Base-by-base conservation (phyloP, 2,797 vertebrate species). In the Aselliscus stoliczkanus region DNA sequence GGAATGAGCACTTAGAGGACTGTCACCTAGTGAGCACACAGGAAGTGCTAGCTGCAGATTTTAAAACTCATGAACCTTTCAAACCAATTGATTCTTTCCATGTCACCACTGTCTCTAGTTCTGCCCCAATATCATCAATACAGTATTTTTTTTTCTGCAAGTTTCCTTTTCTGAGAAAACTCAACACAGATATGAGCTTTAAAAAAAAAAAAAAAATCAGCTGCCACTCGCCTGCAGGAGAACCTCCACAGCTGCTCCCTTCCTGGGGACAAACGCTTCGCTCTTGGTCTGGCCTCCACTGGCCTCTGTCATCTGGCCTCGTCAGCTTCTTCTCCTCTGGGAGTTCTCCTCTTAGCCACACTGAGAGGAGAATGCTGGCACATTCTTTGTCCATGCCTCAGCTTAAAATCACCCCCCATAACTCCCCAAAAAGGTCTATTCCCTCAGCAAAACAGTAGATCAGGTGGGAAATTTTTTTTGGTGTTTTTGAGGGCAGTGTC, bases 1-100 rank as follows among this genome's bases (percentile, higher is more conserved):
- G 10, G 25, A 23, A 0, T 4, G 14, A 27, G 15, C 0, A 1
- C 25, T 5, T 0, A 1, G 25, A 60, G 4, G 1, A 21, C 21
- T 17, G 29, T 23, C 9, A 42, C 56, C n/a, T 10, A 0, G 37
- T 2, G 1, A 17, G 60, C 23, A 27, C 21, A 1, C 7, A 0
- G 15, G 0, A 29, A 52, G 18, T 34, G 27, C 18, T 50, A 3
- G 83, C 42, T 4, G 67, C 27, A 4, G 7, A 29, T 31, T 23
- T 18, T 8, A 34, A 60, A 52, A 31, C 37, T 5, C 27, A 7
- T 1, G 31, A 54, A 44, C 37, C 42, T 0, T 18, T 52, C 29
- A 9, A 29, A 3, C 3, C 0, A 2, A 7, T 12, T 0, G 12
- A 31, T 47, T 8, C 23, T 67, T 67, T 29, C 14, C 23, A 25